Base-by-base conservation (phyloP, 2,797 vertebrate species). In the Eulemur coronatus region DNA sequence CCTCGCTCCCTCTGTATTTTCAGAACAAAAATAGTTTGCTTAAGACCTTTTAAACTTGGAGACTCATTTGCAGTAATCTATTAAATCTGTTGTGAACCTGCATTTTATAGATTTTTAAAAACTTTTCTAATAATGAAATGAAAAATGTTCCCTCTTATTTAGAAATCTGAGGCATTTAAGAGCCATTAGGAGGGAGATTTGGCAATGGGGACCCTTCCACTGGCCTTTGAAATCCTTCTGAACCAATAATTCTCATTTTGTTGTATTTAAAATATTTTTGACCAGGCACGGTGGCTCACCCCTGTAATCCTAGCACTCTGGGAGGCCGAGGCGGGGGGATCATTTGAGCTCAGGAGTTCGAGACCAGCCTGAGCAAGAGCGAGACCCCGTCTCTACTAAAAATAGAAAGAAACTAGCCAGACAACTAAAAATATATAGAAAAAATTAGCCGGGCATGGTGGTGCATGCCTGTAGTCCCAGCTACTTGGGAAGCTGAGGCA, bases 231-330 rank as follows among this genome's bases (percentile, higher is more conserved):
- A 88, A 93, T 75, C 38, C 52, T n/a, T 24, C 41, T 84, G 41
- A 48, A 24, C 55, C 75, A 67, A 33, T 72, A 43, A 75, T 78
- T 87, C 75, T 79, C 52, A 89, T 93, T 87, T 81, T 28, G 20
- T 90, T 92, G 18, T 92, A 28, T 65, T 90, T 94, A 35, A 84
- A 76, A 52, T 89, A 63, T 46, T 82, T 93, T 82, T 76, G 50
- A 17, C 50, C 50, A 52, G 50, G 50, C 50, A 2, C 50, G 5
- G 50, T 52, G 50, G 50, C 17, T 18, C 50, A 52, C 17, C 0
- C 50, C 50, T 52, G 17, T 52, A 52, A 52, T 52, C 17, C 50
- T 52, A 18, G 50, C 50, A 52, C 50, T 52, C 50, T 52, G 50
- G 50, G 5, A 18, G 50, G 50, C 50, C 17, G 17, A 52, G 50